Evolutionary conservation across 1,140 invertebrate species (phyloP), one percentile per base, ranked within the genome.

Genomic region (Bathynomus jamesi): DNA sequence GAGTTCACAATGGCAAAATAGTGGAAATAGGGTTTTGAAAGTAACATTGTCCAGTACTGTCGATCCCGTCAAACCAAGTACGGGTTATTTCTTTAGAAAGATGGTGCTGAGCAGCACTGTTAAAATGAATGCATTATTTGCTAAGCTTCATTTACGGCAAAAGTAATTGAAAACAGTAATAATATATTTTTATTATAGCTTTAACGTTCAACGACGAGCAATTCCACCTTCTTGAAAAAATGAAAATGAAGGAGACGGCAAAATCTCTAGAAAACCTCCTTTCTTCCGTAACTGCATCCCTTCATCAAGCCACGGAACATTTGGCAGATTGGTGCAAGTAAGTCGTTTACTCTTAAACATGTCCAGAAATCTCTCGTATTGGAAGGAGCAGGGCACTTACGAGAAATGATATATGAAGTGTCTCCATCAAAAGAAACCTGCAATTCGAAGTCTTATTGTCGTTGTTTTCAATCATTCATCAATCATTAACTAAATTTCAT

Each of bases 151-250:
- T n/a, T n/a, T n/a, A n/a, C n/a, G n/a, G n/a, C n/a, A n/a, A n/a
- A n/a, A n/a, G n/a, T n/a, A n/a, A n/a, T n/a, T n/a, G n/a, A n/a
- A n/a, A n/a, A n/a, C n/a, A n/a, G n/a, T n/a, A n/a, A n/a, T n/a
- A n/a, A n/a, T 25, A 31, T 72, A 10, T 73, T 70, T 65, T 30
- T 31, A 11, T 69, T 74, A 7, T 73, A 79, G 76, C 76, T 7
- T 72, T 95, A 1, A 93, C 92, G 0, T 94, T 93, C 81, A 94
- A 95, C 80, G 93, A 96, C 83, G 93, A 95, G 82, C 93, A 95
- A 82, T 94, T 96, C 80, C 93, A 96, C 83, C 89, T 94, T 61
- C 83, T 96, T 64, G 93, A 95, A 85, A 87, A 93, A 80, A 87
- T 88, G 40, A 88, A 88, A 78, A 85, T 86, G 81, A 79, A 79